Base-by-base conservation (phyloP, 2,888 invertebrate species). In the Drosophila neotestacea region DNA sequence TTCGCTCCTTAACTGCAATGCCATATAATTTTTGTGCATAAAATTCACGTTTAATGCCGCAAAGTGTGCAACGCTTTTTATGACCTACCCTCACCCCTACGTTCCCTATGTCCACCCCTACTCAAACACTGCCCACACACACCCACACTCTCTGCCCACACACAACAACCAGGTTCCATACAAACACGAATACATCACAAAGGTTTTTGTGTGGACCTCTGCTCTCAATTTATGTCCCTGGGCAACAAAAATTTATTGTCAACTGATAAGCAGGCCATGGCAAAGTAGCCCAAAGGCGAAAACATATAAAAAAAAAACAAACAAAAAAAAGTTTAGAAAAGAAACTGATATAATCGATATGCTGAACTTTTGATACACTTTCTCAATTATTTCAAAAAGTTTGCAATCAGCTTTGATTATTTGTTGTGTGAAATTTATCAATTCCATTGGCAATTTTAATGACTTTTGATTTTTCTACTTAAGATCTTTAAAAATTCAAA, bases 211-310 rank as follows among this genome's bases (percentile, higher is more conserved):
- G 51, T 61, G 59, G 28, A 59, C 70, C 70, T 66, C 74, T 61
- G 66, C 67, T 62, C 66, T 78, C 88, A 88, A 88, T 85, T 85
- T 85, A 86, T 88, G 81, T 79, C 85, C 82, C 75, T 54, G 78
- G 85, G 87, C 88, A 83, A 86, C 80, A 81, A 84, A 88, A 85
- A 85, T 88, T 85, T 85, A 85, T 88, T 88, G 85, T 86, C 82
- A 88, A 88, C 88, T 85, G 85, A 85, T 88, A 85, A 85, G 88
- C 86, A 83, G 81, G 86, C 69, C 81, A 69, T 61, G 71, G 63
- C 64, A 81, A 81, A 84, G 82, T 81, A 81, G 85, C 85, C 82
- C 77, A 67, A 70, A 70, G 71, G 79, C 75, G 46, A 66, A 74
- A 78, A 61, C 56, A 46, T 68, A 67, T 52, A 64, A 70, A 77